These are phyloP conservation scores for Fragum sueziense DNA, from an alignment of 2,888 invertebrate genomes.

Conservation along the genomic window DNA sequence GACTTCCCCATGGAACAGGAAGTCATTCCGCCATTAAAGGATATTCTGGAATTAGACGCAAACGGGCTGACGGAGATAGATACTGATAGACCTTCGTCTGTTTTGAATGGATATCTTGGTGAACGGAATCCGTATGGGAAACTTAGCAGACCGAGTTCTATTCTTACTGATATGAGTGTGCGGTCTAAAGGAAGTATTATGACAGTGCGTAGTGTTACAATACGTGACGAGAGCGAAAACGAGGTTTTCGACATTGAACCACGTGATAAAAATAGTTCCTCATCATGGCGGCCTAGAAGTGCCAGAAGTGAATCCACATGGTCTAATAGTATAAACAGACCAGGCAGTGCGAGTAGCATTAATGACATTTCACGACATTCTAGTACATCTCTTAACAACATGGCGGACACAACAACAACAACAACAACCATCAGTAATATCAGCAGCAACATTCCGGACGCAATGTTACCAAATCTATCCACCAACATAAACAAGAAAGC, in stretches of 20 bases:
- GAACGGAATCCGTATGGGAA: constrained; percentile 26
- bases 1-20: constrained; percentile 52
- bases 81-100: constrained; percentile 41
- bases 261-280: constrained; percentile 31
- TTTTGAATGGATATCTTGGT: constrained; percentile 21
- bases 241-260: constrained; percentile 55
- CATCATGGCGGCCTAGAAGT: constrained; percentile 47
- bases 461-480: constrained; percentile 7
- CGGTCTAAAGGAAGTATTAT: constrained; percentile 49
- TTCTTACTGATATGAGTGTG: constrained; percentile 45
- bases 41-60: constrained; percentile 44
- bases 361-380: constrained; percentile 45
- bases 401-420: constrained; percentile 7
- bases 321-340: constrained; percentile 60
- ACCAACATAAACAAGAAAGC: background rate
- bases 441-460: background rate
- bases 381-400: constrained; percentile 22
- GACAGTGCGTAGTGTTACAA: constrained; percentile 56
- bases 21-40: constrained; percentile 54
- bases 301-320: constrained; percentile 56
- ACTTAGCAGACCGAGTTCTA: constrained; percentile 48
- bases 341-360: constrained; percentile 54
- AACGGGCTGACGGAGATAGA: constrained; percentile 49
- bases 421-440: background rate
- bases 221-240: constrained; percentile 55